Evolutionary conservation across 2,888 invertebrate genomes (phyloP), one percentile per base, ranked within the genome.

Genomic region (Lathronympha strigana): DNA sequence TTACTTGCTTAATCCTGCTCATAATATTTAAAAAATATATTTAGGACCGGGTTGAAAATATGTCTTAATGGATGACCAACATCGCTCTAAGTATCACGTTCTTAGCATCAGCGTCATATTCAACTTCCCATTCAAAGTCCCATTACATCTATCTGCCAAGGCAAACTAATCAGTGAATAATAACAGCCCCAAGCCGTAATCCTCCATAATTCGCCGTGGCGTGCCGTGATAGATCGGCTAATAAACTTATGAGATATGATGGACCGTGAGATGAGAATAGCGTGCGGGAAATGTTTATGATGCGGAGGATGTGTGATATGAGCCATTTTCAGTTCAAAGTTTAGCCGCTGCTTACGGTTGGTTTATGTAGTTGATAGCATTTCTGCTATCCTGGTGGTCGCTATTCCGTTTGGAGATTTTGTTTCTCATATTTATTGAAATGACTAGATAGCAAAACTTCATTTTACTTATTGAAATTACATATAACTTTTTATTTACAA

Each of bases 91-190:
- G 1, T 33, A 9, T 23, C 19, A 13, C 13, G 33, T 50, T 11
- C 9, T 53, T 19, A 36, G 9, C 15, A 15, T 23, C 4, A 36
- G 9, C 15, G 9, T 23, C 4, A 9, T 38, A 38, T 15, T 23
- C n/a, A 38, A 21, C 23, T 28, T 17, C 43, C 15, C 38, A 2
- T 40, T 40, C 3, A 40, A n/a, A n/a, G n/a, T 43, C 13, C 8
- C 11, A 61, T 33, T 21, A 47, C 19, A 51, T 15, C 2, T 55
- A 55, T 63, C 54, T n/a, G 13, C 11, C 49, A 45, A 43, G 33
- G 36, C 33, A 69, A 63, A 62, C 67, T 76, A 72, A 70, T 69
- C 66, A 69, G 58, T 61, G 68, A 72, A 77, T 76, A 47, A 77
- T 76, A 60, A 40, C 49, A 51, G 51, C 36, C 60, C 58, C 61